Conservation (phyloP, 35 echinoderm and acorn worm species). For the Apostichopus parvimensis region DNA sequence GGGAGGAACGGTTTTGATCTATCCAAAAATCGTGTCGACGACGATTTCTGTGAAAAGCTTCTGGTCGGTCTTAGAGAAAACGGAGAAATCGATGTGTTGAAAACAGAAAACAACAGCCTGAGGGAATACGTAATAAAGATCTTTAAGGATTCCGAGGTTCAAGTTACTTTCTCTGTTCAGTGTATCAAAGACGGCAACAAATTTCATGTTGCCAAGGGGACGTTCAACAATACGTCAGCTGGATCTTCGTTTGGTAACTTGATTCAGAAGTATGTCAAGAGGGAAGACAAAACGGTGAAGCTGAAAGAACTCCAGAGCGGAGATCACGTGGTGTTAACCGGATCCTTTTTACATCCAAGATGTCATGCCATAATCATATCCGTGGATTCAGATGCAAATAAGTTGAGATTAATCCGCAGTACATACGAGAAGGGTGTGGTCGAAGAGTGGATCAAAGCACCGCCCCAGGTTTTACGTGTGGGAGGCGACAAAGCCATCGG, state of each 20-base stretch:
- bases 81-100: not conserved
- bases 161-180: not conserved
- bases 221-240: not conserved
- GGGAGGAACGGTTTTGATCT: not conserved
- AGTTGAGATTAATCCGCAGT: constrained; percentile 30
- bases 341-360: constrained; percentile 40
- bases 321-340: constrained; percentile 53
- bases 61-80: not conserved
- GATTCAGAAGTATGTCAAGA: not conserved
- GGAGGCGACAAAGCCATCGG: not conserved
- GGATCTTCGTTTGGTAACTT: not conserved
- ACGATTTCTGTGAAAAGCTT: not conserved
- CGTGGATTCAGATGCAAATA: not conserved
- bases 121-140: not conserved
- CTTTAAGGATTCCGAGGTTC: not conserved
- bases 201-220: not conserved
- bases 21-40: not conserved
- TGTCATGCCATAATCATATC: constrained; percentile 57
- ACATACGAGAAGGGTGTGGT: constrained; percentile 60
- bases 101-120: not conserved
- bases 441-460: constrained; percentile 27
- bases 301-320: constrained; percentile 31
- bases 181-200: not conserved
- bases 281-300: not conserved
- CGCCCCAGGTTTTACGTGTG: constrained; percentile 1